A percentile compares a stretch with the other conserved stretches of the same genome.
phyloP scores from a whole-genome alignment of 2,113 vertebrate genomes.

The Noturus placidus region DNA sequence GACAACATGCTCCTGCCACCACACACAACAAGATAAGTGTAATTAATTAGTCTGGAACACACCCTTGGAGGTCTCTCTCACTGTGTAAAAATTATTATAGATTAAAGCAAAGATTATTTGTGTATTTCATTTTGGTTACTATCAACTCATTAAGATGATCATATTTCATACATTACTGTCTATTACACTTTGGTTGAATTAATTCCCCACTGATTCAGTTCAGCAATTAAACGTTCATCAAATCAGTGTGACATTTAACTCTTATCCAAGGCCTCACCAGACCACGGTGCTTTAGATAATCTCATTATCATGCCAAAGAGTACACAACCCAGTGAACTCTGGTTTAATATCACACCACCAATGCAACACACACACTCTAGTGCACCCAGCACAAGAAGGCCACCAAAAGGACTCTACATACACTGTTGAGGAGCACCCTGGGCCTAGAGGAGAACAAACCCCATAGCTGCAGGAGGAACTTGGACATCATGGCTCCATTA shows the following conservation, averaged over 20 bases:
- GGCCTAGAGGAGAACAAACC: constrained; percentile 39
- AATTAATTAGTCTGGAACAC: constrained; percentile 24
- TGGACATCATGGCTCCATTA: constrained; percentile 21
- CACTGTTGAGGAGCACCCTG: not conserved
- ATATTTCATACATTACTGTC: not conserved
- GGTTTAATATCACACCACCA: not conserved
- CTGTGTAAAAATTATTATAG: not conserved
- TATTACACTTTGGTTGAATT: constrained; percentile 7
- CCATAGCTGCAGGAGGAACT: not conserved
- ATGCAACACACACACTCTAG: not conserved
- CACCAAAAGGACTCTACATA: not conserved
- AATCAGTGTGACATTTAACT: not conserved
- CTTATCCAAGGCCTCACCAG: not conserved
- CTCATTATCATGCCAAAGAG: not conserved
- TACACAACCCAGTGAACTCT: not conserved
- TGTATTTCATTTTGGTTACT: constrained; percentile 15
- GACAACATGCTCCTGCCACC: not conserved
- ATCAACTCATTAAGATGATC: constrained; percentile 7
- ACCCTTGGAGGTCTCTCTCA: constrained; percentile 2
- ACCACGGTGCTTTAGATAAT: not conserved
- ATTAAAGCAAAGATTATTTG: constrained; percentile 14
- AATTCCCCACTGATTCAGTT: not conserved
- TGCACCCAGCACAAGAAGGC: not conserved
- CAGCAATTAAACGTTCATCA: not conserved
- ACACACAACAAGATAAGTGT: constrained; percentile 18